Conservation (phyloP, 2,797 vertebrate genomes). For the Rhinella marina region DNA sequence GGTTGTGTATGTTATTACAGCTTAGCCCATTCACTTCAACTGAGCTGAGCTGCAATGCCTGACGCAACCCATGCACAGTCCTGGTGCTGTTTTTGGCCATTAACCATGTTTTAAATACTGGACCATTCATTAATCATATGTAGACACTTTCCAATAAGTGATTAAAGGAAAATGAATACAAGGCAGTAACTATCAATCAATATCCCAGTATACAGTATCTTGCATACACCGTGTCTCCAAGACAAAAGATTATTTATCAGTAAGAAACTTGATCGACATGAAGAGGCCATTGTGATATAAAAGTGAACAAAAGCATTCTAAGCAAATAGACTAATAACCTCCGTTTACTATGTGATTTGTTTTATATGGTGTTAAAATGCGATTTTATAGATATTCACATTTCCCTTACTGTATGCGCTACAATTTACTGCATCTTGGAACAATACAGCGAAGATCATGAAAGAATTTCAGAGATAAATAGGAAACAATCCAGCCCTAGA, state of each 20-base stretch:
- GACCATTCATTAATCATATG: too few relatives aligned
- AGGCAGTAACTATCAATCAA: background rate
- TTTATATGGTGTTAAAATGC: slow-evolving; percentile 9
- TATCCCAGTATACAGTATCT: background rate
- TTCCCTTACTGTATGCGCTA: background rate
- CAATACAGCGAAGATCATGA: slow-evolving; percentile 19
- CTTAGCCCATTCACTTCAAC: background rate
- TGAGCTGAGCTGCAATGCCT: background rate
- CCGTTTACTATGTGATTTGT: background rate
- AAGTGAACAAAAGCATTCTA: slow-evolving; percentile 1
- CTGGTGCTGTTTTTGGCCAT: background rate
- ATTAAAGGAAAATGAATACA: background rate
- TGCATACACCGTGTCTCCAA: background rate
- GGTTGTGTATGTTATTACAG: background rate
- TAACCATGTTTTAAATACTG: too few relatives aligned
- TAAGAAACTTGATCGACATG: background rate
- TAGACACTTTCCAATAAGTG: background rate
- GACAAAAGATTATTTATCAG: background rate
- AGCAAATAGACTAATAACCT: slow-evolving; percentile 15
- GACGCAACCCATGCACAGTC: background rate
- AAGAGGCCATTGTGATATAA: background rate
- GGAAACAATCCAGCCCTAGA: slow-evolving; percentile 21
- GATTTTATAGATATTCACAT: slow-evolving; percentile 13
- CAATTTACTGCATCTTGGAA: slow-evolving; percentile 30
- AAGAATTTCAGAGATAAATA: slow-evolving; percentile 35